Percentiles rank a stretch among this genome's conserved stretches.
These are phyloP conservation scores for Phengaris arion DNA, from an alignment of 2,888 invertebrate genomes.

Conservation along the genomic window DNA sequence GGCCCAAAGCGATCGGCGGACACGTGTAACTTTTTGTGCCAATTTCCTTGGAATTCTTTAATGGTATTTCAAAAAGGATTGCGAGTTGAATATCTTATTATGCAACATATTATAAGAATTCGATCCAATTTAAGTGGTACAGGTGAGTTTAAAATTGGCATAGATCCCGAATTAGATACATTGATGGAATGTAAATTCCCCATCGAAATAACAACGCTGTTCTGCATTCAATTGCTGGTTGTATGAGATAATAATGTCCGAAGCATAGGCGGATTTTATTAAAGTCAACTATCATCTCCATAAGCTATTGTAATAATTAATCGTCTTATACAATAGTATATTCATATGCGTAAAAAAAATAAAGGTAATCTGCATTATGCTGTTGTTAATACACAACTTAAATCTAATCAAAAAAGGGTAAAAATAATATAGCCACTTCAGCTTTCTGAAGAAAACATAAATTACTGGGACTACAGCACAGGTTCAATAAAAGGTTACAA, in stretches of 20 bases:
- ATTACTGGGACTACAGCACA: too few relatives aligned
- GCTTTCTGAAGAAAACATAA: background rate
- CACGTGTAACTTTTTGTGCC: slow-evolving; percentile 78
- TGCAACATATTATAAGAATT: slow-evolving; percentile 63
- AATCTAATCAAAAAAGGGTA: background rate
- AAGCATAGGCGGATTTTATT: too few relatives aligned
- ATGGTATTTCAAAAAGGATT: slow-evolving; percentile 58
- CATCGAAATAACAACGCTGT: background rate
- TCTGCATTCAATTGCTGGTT: background rate
- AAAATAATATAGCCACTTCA: too few relatives aligned
- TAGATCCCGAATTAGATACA: slow-evolving; percentile 43
- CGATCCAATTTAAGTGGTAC: slow-evolving; percentile 42
- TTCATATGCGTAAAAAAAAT: too few relatives aligned
- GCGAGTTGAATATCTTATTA: slow-evolving; percentile 71
- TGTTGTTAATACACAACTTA: background rate
- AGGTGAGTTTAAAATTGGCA: slow-evolving; percentile 18
- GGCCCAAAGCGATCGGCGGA: slow-evolving; percentile 69
- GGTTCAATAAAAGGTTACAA: background rate
- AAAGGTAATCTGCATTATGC: background rate
- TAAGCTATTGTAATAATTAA: too few relatives aligned
- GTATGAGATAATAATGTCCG: background rate
- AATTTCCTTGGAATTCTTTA: slow-evolving; percentile 70
- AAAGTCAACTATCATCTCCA: too few relatives aligned
- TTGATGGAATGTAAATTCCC: slow-evolving; percentile 5
- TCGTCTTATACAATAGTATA: too few relatives aligned